phyloP scores from a whole-genome alignment of 2,113 vertebrate genomes.

The Poicephalus meyeri region DNA sequence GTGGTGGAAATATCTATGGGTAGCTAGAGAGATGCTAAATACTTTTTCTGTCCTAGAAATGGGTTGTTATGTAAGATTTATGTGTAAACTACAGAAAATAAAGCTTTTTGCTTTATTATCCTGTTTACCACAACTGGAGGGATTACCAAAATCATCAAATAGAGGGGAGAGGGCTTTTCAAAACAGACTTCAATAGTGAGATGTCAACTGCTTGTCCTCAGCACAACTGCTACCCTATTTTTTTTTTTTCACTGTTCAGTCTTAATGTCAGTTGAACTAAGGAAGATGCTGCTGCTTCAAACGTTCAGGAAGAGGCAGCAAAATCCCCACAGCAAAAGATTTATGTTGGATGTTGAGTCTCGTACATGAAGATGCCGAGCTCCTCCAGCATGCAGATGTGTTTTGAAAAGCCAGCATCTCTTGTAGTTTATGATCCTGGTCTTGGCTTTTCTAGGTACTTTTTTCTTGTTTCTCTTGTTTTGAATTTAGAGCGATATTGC shows the following conservation, averaged over 20 bases:
- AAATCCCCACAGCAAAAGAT: background rate
- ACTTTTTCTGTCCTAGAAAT: background rate
- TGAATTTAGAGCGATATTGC: background rate
- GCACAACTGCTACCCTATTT: background rate
- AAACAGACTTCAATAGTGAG: background rate
- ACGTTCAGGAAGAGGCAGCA: background rate
- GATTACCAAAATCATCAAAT: background rate
- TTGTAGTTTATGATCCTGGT: background rate
- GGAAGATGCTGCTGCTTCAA: background rate
- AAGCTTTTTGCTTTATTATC: background rate
- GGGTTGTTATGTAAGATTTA: background rate
- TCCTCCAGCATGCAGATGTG: background rate
- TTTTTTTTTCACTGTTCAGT: background rate
- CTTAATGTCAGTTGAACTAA: background rate
- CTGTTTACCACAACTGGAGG: background rate
- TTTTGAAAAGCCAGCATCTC: background rate
- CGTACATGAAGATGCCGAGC: rapidly evolving
- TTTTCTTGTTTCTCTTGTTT: background rate
- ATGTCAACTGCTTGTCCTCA: background rate
- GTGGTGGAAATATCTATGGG: background rate
- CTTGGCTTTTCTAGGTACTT: background rate
- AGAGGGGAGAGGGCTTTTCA: background rate
- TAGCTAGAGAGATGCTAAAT: background rate
- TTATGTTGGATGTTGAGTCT: background rate
- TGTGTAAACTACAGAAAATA: background rate